phyloP scores from a whole-genome alignment of 2,113 vertebrate species.

The Vidua macroura region DNA sequence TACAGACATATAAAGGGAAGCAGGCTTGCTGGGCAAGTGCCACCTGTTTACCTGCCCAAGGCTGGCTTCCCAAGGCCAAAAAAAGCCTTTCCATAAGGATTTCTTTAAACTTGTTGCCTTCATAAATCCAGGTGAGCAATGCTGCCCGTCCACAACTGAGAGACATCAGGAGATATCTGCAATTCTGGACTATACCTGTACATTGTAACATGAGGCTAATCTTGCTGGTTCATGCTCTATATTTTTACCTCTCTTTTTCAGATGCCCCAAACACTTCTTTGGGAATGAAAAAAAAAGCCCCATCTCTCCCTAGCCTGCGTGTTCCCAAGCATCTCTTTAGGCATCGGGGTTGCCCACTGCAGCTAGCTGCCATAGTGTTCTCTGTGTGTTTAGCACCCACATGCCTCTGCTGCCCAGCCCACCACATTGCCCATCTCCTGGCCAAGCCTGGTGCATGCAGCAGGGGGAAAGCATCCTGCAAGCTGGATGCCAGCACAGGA shows the following conservation, averaged over 20 bases:
- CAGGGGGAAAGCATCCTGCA: neutral
- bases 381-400: neutral
- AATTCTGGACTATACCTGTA: neutral
- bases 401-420: neutral
- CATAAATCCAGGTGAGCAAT: neutral
- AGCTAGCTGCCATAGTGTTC: neutral
- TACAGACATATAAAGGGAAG: neutral
- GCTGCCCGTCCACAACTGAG: neutral
- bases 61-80: neutral
- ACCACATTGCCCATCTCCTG: fast-evolving
- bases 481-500: neutral
- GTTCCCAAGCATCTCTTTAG: neutral
- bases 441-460: neutral
- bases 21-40: neutral
- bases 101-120: neutral
- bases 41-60: neutral
- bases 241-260: neutral
- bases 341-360: fast-evolving
- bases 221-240: neutral
- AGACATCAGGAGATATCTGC: neutral
- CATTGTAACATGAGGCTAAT: fast-evolving
- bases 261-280: neutral
- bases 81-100: neutral
- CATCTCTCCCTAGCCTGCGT: neutral
- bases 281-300: neutral